Evolutionary conservation across 2,888 invertebrate genomes (phyloP).

Genomic region (Hetaerina titia): DNA sequence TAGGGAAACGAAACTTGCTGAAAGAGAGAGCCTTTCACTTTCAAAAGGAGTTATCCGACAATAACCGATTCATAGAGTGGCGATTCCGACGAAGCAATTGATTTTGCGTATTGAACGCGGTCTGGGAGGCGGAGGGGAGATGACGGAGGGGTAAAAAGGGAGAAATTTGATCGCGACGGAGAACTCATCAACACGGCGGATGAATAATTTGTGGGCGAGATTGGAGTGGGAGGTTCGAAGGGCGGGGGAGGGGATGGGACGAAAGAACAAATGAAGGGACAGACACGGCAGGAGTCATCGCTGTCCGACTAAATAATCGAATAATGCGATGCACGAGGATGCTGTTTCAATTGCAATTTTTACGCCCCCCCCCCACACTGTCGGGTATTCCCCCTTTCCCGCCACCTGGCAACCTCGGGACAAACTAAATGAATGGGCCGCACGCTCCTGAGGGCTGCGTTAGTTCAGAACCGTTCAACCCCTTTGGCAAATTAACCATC

Average conservation of each 20-base stretch:
- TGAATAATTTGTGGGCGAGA: conserved; percentile 10
- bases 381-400: neutral
- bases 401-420: neutral
- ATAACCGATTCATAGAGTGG: neutral
- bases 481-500: no score
- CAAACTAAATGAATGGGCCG: no score
- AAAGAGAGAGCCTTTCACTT: neutral
- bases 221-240: neutral
- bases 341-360: neutral
- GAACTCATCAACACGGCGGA: conserved; percentile 34
- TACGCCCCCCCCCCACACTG: neutral
- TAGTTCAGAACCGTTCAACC: no score
- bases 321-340: neutral
- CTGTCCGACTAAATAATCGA: neutral
- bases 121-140: neutral
- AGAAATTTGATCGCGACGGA: neutral
- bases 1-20: neutral
- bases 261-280: neutral
- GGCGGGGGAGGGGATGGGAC: neutral
- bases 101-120: neutral
- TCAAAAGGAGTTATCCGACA: neutral
- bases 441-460: no score
- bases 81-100: neutral
- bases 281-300: neutral
- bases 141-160: neutral